phyloP scores from a whole-genome alignment of 2,888 invertebrate species.

The Drosophila dives region DNA sequence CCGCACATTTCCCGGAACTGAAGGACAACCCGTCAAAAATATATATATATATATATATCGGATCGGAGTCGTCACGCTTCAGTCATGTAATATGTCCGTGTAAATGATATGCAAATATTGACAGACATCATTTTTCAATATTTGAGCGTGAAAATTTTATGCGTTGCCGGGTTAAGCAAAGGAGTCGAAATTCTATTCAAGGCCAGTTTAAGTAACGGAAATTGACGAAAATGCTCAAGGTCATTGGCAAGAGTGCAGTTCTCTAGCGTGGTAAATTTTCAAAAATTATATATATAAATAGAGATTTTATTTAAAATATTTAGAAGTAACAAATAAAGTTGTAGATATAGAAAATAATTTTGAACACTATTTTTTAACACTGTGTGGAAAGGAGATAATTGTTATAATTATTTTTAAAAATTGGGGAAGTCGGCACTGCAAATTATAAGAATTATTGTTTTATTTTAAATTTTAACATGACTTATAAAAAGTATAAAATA shows the following conservation, averaged over 20 bases:
- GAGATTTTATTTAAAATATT: neutral
- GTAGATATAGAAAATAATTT: neutral
- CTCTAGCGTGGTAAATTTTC: neutral
- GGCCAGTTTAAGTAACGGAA: conserved; percentile 23
- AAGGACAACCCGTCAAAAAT: conserved; percentile 1
- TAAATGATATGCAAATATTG: conserved; percentile 78
- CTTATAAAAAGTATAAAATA: too few species aligned
- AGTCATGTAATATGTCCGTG: conserved; percentile 14
- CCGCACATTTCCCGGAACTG: conserved; percentile 36
- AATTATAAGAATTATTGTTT: too few species aligned
- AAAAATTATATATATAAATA: neutral
- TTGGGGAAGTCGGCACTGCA: too few species aligned
- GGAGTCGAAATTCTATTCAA: conserved; percentile 46
- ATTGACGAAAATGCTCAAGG: conserved; percentile 29
- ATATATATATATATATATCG: neutral
- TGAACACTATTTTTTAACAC: neutral
- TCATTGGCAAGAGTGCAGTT: conserved; percentile 3
- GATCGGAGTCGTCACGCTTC: conserved; percentile 52
- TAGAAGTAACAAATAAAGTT: neutral
- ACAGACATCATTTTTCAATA: conserved; percentile 78
- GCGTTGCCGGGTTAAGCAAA: conserved; percentile 38
- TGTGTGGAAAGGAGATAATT: too few species aligned
- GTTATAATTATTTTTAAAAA: too few species aligned
- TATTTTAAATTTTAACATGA: too few species aligned
- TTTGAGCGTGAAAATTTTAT: conserved; percentile 62